A percentile compares a stretch with the other conserved stretches of the same genome.
phyloP scores from a whole-genome alignment of 1,140 invertebrate species.

The Brevipalpus yothersi region DNA sequence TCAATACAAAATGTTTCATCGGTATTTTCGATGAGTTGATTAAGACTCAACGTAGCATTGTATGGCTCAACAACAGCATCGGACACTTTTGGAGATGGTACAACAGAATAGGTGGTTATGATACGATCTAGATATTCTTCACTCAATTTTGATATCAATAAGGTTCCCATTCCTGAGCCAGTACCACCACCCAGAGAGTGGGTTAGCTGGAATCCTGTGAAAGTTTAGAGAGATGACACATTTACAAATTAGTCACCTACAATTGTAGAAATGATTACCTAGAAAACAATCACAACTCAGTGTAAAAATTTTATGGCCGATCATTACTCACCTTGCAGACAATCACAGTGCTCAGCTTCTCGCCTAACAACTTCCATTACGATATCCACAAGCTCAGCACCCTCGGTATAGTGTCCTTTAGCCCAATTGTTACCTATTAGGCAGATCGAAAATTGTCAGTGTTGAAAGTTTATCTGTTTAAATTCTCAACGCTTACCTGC shows the following conservation, averaged over 20 bases:
- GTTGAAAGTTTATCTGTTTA: no score
- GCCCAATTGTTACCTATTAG: slow-evolving; percentile 49
- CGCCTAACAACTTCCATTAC: slow-evolving; percentile 20
- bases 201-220: slow-evolving; percentile 14
- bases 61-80: slow-evolving; percentile 30
- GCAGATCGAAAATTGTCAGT: no score
- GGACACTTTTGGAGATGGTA: slow-evolving; percentile 19
- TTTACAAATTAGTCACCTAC: no score
- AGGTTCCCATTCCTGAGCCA: slow-evolving; percentile 30
- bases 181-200: slow-evolving; percentile 14
- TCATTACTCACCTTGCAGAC: slow-evolving; percentile 10
- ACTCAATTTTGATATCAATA: slow-evolving; percentile 29
- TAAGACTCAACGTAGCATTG: slow-evolving; percentile 24
- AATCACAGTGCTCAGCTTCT: slow-evolving; percentile 16
- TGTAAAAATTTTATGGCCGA: no score
- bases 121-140: slow-evolving; percentile 23
- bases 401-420: slow-evolving; percentile 68
- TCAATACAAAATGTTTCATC: slow-evolving; percentile 48
- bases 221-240: neutral
- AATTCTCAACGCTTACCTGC: neutral
- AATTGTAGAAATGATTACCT: no score
- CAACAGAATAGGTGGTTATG: slow-evolving; percentile 22
- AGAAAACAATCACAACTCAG: no score
- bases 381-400: slow-evolving; percentile 19
- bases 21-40: slow-evolving; percentile 24